Evolutionary conservation across 64 coral and sea anemone genomes (phyloP), one percentile per base, ranked within the genome.

Genomic region (Montipora sp.): DNA sequence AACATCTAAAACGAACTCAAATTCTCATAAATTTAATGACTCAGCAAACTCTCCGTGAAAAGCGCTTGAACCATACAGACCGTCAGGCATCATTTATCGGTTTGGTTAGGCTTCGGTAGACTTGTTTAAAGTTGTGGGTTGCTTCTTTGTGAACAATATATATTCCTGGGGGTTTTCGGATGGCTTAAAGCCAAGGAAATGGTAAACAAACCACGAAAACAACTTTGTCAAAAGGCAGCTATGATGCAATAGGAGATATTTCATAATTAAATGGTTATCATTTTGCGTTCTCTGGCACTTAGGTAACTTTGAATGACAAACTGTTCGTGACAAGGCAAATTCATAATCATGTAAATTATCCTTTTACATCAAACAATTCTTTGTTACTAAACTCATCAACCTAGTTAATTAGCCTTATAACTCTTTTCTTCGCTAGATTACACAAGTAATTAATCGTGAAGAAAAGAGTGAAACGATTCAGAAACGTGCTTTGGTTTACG

Each of bases 281-380:
- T 57, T 57, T 57, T 57, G 53, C 11, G 53, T 57, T 57, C 53
- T 8, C 11, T 57, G 53, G 14, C 60, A 7, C 60, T 14, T 5
- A 22, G 53, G 80, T 14, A 81, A 47, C 16, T 67, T 83, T 47
- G 8, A 59, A 83, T 45, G 9, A 3, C 73, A 47, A 47, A 47
- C 15, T 19, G 59, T 61, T 59, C 27, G 43, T 66, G 43, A 46
- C 27, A 67, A 83, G 16, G 27, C 23, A 45, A 83, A 67, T 36
- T 45, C 24, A 46, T 83, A 10, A 65, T 67, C 58, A 83, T 46
- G 24, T 83, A 67, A 83, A 47, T 67, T 27, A 57, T 8, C 27
- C 59, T 83, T 63, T 83, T 83, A 65, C 23, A 20, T 83, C 59
- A 66, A 65, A 67, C 59, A 83, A n/a, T 48, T 44, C 59, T 83